Conservation (phyloP, 1,140 invertebrate genomes). For the Thaumetopoea pityocampa region DNA sequence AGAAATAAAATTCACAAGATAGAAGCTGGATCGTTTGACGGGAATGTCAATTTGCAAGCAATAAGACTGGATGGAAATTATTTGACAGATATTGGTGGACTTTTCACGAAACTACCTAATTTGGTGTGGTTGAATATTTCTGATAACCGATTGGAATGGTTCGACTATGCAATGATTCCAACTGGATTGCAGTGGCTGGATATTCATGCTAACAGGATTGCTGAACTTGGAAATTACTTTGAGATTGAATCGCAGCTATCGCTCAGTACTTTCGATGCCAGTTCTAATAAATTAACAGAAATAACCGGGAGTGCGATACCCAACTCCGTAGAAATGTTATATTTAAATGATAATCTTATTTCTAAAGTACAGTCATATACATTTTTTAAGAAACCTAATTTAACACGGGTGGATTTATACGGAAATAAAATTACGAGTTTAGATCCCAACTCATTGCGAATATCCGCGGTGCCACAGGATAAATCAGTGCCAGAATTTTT, state of each 20-base stretch:
- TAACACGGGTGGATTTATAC: slow-evolving; percentile 90
- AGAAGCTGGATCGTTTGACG: slow-evolving; percentile 90
- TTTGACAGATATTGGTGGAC: slow-evolving; percentile 87
- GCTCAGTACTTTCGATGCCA: slow-evolving; percentile 90
- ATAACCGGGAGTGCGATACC: slow-evolving; percentile 91
- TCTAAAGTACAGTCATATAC: slow-evolving; percentile 92
- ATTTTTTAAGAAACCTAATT: slow-evolving; percentile 94
- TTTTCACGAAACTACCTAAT: slow-evolving; percentile 91
- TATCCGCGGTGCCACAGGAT: slow-evolving; percentile 86
- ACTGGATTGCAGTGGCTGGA: slow-evolving; percentile 92
- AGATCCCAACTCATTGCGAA: slow-evolving; percentile 89
- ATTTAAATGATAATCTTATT: slow-evolving; percentile 91
- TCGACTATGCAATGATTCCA: slow-evolving; percentile 94
- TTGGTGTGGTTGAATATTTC: slow-evolving; percentile 95
- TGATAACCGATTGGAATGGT: slow-evolving; percentile 91
- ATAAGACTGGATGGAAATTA: slow-evolving; percentile 93
- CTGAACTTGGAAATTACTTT: slow-evolving; percentile 92
- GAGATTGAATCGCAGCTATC: slow-evolving; percentile 90
- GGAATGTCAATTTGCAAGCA: slow-evolving; percentile 89
- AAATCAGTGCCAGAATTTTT: slow-evolving; percentile 92
- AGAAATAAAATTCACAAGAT: slow-evolving; percentile 90
- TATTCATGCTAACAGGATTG: slow-evolving; percentile 91
- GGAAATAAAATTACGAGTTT: slow-evolving; percentile 90
- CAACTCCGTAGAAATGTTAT: slow-evolving; percentile 89
- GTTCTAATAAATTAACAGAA: slow-evolving; percentile 89